Conservation (phyloP, 2,797 vertebrate species). For the Gambelia wislizenii region DNA sequence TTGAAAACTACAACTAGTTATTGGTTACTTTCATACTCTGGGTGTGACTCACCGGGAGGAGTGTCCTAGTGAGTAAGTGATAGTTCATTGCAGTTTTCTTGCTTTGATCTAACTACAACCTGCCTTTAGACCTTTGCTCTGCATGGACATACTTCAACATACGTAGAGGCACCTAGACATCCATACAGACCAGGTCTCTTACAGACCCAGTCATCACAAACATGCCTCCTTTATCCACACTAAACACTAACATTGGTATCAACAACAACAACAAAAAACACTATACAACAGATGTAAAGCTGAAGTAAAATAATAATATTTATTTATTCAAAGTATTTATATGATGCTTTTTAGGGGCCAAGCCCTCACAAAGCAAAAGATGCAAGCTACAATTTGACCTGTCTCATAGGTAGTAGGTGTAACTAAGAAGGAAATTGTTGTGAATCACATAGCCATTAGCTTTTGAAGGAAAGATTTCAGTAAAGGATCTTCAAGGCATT, state of each 20-base stretch:
- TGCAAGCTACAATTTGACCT: not conserved
- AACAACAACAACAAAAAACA: not conserved
- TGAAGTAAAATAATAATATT: not conserved
- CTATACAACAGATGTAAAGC: not conserved
- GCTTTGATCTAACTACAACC: not conserved
- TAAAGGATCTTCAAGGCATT: not conserved
- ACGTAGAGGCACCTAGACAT: constrained; percentile 1
- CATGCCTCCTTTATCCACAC: not conserved
- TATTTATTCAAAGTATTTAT: not conserved
- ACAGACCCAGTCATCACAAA: not conserved
- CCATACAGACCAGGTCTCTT: not conserved
- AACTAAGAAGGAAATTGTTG: not conserved
- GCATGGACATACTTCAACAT: not conserved
- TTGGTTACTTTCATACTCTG: not conserved
- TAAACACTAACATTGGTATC: not conserved
- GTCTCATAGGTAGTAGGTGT: not conserved
- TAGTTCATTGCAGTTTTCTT: not conserved
- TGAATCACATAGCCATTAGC: not conserved
- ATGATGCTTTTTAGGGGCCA: not conserved
- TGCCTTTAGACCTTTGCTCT: not conserved
- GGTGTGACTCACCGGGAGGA: not conserved
- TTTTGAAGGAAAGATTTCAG: not conserved
- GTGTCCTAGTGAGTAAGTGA: not conserved
- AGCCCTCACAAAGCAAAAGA: not conserved
- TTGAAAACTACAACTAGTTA: not conserved